phyloP scores from a whole-genome alignment of 1,140 invertebrate species.

The Zelostemma sp. region DNA sequence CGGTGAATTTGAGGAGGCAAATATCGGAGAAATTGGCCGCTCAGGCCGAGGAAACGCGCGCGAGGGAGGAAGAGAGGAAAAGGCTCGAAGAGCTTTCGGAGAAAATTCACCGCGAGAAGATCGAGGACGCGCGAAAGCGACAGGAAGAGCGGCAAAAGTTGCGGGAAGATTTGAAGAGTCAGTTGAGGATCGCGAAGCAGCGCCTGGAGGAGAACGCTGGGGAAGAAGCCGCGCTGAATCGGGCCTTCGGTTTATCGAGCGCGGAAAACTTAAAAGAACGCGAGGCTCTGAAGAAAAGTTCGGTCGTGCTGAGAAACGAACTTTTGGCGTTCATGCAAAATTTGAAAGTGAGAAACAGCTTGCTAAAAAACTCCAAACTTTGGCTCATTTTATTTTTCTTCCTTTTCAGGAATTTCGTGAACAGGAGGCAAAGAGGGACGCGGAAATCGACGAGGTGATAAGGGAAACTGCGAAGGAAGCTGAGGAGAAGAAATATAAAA shows the following conservation, averaged over 20 bases:
- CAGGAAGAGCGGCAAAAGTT: conserved; percentile 23
- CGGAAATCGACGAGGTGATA: conserved; percentile 25
- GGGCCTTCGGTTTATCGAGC: conserved; percentile 9
- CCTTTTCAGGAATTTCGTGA: conserved; percentile 48
- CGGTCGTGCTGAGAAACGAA: conserved; percentile 27
- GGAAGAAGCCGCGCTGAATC: conserved; percentile 24
- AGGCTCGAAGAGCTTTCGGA: conserved; percentile 21
- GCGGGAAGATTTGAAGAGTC: conserved; percentile 26
- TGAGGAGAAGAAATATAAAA: conserved; percentile 27
- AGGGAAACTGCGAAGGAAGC: conserved; percentile 26
- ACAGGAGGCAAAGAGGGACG: conserved; percentile 26
- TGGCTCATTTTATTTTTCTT: too few species aligned
- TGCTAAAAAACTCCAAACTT: too few species aligned
- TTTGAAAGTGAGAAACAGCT: conserved; percentile 27
- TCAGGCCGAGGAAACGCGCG: conserved; percentile 19
- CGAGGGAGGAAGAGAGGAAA: conserved; percentile 33
- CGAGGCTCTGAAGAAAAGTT: conserved; percentile 26
- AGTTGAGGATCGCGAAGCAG: conserved; percentile 19
- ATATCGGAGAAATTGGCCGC: conserved; percentile 23
- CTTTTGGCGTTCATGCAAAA: conserved; percentile 35
- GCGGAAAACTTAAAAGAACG: conserved; percentile 20
- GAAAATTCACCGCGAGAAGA: conserved; percentile 18
- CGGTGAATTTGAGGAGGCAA: conserved; percentile 21
- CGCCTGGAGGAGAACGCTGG: conserved; percentile 19
- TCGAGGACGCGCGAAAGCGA: conserved; percentile 23